Conservation (phyloP, 2,113 vertebrate species). For the Charadrius vociferus region DNA sequence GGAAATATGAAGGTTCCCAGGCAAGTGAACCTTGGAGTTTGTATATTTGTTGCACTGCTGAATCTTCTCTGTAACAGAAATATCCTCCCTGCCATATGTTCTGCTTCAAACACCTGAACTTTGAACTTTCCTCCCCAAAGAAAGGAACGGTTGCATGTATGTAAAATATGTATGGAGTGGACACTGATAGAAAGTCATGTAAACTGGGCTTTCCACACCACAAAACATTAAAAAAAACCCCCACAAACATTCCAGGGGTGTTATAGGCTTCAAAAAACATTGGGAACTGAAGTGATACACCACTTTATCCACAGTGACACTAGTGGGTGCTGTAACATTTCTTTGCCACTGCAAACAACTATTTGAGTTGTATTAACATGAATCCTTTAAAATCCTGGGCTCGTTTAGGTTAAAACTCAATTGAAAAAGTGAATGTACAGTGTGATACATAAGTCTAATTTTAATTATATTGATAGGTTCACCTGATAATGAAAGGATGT, state of each 20-base stretch:
- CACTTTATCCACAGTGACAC: background rate
- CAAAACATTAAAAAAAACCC: background rate
- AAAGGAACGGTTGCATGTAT: background rate
- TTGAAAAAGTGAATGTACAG: background rate
- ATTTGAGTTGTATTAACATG: background rate
- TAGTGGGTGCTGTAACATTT: background rate
- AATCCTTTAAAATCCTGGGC: background rate
- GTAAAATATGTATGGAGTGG: background rate
- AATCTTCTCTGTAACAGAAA: background rate
- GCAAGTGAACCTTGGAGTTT: background rate
- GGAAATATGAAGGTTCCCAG: background rate
- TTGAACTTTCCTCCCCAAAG: background rate
- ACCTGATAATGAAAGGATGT: background rate
- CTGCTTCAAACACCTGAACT: background rate
- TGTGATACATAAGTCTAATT: background rate
- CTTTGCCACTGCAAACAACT: background rate
- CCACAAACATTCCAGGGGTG: accelerated
- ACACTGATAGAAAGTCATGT: background rate
- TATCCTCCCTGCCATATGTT: background rate
- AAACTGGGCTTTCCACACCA: background rate
- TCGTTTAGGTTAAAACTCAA: background rate
- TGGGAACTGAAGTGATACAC: background rate
- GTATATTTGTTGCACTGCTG: background rate
- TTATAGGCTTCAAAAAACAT: background rate
- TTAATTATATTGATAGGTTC: background rate